Base-by-base conservation (phyloP, 2,888 invertebrate genomes). In the Himalopsyche tibetana region DNA sequence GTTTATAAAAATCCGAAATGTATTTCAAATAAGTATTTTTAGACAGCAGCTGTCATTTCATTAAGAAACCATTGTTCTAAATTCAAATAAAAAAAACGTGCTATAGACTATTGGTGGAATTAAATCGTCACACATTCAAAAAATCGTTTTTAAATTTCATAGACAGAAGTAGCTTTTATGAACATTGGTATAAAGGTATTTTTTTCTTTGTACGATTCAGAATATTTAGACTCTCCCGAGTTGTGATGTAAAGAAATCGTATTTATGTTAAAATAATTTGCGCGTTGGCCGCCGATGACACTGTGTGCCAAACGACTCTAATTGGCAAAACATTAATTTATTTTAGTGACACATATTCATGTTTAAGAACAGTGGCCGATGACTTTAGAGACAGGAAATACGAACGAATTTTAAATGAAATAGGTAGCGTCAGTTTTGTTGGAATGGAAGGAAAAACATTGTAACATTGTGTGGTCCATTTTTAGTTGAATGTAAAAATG, bases 251-350 rank as follows among this genome's bases (percentile, higher is more conserved):
- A 63, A 63, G 56, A 19, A 19, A 63, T 51, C 51, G 51, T 63
- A 63, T 63, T 63, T 63, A 63, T 19, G 63, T 63, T 28, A 63
- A 63, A 63, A 63, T 63, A 63, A 19, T 63, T 63, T 63, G 19
- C 28, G 63, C 19, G 63, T 19, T 63, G 63, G 11, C 63, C 63
- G 28, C 63, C 28, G 28, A 51, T 51, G 15, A 51, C 15, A 15
- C 51, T 4, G 63, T 56, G 56, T 63, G 63, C 63, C 63, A 63
- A 63, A 63, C 19, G 19, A 19, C 63, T 63, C 19, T 63, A 63
- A 63, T 63, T 63, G 63, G 63, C 63, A 63, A 63, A 63, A 63
- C 63, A 63, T 63, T 63, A 11, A 63, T 63, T 63, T 63, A 63
- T 63, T 63, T 63, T 63, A 63, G 63, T 63, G 63, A 63, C 63